Percentiles rank a stretch among this genome's conserved stretches.
Evolutionary conservation across 1,140 invertebrate species (phyloP).

Genomic region (Anoplolepis gracilipes): DNA sequence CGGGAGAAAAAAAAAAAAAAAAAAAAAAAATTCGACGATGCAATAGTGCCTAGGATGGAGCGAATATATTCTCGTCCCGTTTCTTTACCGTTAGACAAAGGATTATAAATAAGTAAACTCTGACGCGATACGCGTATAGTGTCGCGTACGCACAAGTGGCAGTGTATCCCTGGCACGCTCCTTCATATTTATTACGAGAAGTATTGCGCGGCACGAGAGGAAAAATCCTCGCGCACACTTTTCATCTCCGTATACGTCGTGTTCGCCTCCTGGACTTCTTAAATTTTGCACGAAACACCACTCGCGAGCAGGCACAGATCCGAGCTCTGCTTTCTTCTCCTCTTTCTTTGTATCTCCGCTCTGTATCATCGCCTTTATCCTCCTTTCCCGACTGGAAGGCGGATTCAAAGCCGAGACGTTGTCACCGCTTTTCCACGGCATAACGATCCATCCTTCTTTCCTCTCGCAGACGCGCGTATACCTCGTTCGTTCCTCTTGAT

Average conservation of each 20-base stretch:
- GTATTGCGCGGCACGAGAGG: slow-evolving; percentile 9
- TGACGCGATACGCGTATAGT: background rate
- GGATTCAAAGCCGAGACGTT: slow-evolving; percentile 71
- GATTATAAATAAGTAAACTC: slow-evolving; percentile 40
- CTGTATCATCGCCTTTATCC: background rate
- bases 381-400: slow-evolving; percentile 7
- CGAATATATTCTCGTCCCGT: background rate
- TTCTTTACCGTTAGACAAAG: background rate
- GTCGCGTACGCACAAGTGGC: slow-evolving; percentile 22
- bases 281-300: slow-evolving; percentile 72
- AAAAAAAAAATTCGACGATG: slow-evolving; percentile 13
- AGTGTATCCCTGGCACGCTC: background rate
- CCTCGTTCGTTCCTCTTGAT: slow-evolving; percentile 65
- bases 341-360: background rate
- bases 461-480: background rate
- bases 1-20: too few species aligned
- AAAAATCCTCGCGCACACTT: slow-evolving; percentile 63
- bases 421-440: slow-evolving; percentile 70
- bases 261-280: slow-evolving; percentile 66
- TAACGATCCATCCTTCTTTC: slow-evolving; percentile 71
- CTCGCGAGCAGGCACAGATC: slow-evolving; percentile 48
- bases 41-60: background rate
- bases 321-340: slow-evolving; percentile 28
- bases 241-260: slow-evolving; percentile 46
- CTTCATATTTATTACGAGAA: slow-evolving; percentile 45